Conservation (phyloP, 2,113 vertebrate genomes). For the Erinaceus europaeus region DNA sequence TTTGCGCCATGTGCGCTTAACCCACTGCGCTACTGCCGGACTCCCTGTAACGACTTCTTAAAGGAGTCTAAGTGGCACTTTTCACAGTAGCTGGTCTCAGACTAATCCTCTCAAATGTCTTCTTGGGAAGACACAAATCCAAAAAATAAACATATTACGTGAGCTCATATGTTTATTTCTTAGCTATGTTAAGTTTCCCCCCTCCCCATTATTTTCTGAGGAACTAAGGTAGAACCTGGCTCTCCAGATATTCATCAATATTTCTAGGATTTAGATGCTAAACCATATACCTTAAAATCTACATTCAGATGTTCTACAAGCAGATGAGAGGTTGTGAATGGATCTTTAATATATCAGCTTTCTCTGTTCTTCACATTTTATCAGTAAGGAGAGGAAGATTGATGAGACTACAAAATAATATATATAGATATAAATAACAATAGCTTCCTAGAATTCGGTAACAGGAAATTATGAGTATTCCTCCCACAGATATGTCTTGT, state of each 20-base stretch:
- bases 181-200: not conserved
- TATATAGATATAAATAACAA: not conserved
- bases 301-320: not conserved
- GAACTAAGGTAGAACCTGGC: not conserved
- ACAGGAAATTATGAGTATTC: not conserved
- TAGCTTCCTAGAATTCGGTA: not conserved
- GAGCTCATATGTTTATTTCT: not conserved
- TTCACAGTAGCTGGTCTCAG: not conserved
- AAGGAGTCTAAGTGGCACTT: not conserved
- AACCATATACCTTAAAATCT: not conserved
- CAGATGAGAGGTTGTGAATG: not conserved
- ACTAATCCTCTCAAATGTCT: not conserved
- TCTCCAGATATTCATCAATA: not conserved
- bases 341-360: not conserved
- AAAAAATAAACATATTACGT: not conserved
- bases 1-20: no score
- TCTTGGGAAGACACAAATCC: not conserved
- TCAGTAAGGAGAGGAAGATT: not conserved
- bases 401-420: not conserved
- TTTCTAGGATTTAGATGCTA: not conserved
- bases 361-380: not conserved
- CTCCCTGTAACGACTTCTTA: not conserved
- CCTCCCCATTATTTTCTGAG: not conserved
- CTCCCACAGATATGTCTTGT: not conserved
- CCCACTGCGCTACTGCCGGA: no score